These are phyloP conservation scores for Eriosoma lanigerum DNA, from an alignment of 1,140 invertebrate species.

Conservation along the genomic window DNA sequence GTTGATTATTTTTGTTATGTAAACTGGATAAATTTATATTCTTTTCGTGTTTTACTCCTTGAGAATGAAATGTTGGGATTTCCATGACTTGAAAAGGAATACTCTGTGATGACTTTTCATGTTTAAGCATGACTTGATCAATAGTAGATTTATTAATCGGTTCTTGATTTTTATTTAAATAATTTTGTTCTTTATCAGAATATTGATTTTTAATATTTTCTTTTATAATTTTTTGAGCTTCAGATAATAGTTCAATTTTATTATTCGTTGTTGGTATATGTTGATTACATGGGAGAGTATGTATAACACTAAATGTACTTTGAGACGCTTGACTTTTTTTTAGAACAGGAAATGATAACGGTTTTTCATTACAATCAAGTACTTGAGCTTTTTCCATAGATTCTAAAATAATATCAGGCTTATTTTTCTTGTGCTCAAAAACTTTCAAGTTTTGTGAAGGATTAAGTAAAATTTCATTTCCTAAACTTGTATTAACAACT, in stretches of 20 bases:
- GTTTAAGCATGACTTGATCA: neutral
- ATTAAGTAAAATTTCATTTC: constrained; percentile 30
- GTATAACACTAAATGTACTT: constrained; percentile 40
- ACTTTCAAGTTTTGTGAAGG: constrained; percentile 1
- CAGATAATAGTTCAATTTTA: neutral
- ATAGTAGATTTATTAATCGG: neutral
- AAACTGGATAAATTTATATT: neutral
- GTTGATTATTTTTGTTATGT: neutral
- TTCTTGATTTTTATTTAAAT: neutral
- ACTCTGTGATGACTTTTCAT: constrained; percentile 28
- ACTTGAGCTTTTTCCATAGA: constrained; percentile 21
- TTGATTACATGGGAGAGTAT: constrained; percentile 6
- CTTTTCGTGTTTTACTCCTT: neutral
- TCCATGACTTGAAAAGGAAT: neutral
- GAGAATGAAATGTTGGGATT: constrained; percentile 14
- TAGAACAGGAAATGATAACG: constrained; percentile 1
- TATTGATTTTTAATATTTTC: neutral
- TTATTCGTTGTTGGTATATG: neutral
- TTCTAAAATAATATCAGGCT: constrained; percentile 8
- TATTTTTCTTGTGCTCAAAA: constrained; percentile 31
- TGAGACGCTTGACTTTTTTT: constrained; percentile 47
- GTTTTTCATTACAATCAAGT: constrained; percentile 32
- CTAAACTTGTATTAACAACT: neutral
- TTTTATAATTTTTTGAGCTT: constrained; percentile 12
- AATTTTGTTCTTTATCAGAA: neutral